Evolutionary conservation across 2,113 vertebrate genomes (phyloP), one percentile per base, ranked within the genome.

Genomic region (Willisornis vidua): DNA sequence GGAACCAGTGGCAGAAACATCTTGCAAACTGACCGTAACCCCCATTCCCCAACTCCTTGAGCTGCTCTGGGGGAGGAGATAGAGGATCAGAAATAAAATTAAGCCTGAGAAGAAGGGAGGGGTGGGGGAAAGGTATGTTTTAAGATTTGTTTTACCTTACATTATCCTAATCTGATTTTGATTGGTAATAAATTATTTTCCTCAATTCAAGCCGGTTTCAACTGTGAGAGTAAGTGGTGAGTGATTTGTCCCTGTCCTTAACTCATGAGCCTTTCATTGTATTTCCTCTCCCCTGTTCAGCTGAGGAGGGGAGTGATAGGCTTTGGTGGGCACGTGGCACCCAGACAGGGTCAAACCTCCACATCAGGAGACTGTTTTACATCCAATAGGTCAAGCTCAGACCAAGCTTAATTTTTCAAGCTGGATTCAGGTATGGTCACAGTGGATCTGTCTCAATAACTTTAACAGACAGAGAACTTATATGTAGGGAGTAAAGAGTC

Each of bases 11-110:
- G 59, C 45, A 66, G 35, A 66, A 89, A 37, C 22, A 45, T 23
- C 5, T 37, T 20, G 66, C 13, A 17, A 65, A 63, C 35, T 31
- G 45, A 58, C 7, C 0, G 0, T 49, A 51, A 58, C 12, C 25
- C 18, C 31, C 3, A 5, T 33, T 58, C 26, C 15, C 22, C 33
- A 81, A 16, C 26, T 59, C 45, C 28, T 37, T 59, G 12, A 59
- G 52, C 59, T 74, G 31, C 52, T 59, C 52, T 7, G 15, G 33
- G 22, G 18, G 8, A 52, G 0, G 0, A 89, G 22, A 48, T 12
- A 49, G 67, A 58, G 14, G 51, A 66, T 9, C 6, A 8, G 61
- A 28, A 82, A 37, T 24, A 45, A 66, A 59, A 17, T 29, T 45
- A 81, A 52, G 37, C 10, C 45, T 61, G n/a, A 16, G 28, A 54